phyloP scores from a whole-genome alignment of 2,888 invertebrate species.

The Chrysomela aeneicollis region DNA sequence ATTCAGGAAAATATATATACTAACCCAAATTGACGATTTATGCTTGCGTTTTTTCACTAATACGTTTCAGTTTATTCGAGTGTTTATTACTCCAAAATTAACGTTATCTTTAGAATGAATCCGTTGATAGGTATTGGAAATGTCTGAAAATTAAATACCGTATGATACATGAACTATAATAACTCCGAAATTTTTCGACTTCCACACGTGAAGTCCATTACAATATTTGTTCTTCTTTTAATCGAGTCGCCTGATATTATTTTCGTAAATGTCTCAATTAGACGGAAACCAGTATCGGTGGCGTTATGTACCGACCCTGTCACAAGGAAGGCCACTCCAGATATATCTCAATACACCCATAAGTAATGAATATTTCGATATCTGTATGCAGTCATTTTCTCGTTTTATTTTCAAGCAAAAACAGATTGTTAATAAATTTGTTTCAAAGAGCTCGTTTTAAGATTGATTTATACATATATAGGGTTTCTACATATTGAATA shows the following conservation, averaged over 20 bases:
- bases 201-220: not conserved
- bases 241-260: constrained; percentile 4
- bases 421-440: not conserved
- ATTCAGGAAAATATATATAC: no score
- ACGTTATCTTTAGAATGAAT: no score
- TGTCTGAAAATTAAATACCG: no score
- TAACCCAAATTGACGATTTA: no score
- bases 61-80: no score
- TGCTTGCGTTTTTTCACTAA: no score
- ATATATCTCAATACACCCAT: constrained; percentile 21
- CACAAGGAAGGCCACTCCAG: constrained; percentile 8
- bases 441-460: not conserved
- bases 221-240: not conserved
- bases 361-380: constrained; percentile 5
- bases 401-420: not conserved
- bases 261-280: constrained; percentile 17
- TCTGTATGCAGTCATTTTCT: not conserved
- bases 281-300: constrained; percentile 2
- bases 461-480: not conserved
- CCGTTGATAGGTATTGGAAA: no score
- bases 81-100: no score
- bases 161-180: no score
- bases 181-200: no score
- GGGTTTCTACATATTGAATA: no score
- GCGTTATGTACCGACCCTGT: constrained; percentile 17